Evolutionary conservation across 2,888 invertebrate species (phyloP), one percentile per base, ranked within the genome.

Genomic region (Coecobrya sp.): DNA sequence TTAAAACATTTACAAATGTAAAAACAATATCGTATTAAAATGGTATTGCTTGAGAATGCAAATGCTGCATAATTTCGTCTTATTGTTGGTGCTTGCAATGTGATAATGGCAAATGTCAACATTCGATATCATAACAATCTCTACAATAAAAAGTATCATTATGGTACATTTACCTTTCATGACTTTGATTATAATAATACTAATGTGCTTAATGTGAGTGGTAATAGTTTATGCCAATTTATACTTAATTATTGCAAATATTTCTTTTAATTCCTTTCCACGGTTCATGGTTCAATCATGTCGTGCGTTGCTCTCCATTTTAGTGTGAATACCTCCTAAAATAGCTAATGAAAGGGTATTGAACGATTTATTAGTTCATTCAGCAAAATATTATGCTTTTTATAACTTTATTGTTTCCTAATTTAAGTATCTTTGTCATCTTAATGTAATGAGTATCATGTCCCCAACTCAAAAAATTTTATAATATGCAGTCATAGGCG

Each of bases 281-380:
- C 4, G 10, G 10, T 42, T 42, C 42, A 42, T 42, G 42, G 5
- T 42, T 42, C 10, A 42, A 42, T 7, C 10, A 13, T 49, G 49
- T 49, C 49, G 13, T 49, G 3, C 11, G 13, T 49, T 36, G 36
- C 49, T 49, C 49, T 49, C 49, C 49, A 49, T 7, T 10, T 13
- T 7, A 49, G 13, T 49, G 11, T 49, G 49, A 13, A 13, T 55
- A 55, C 52, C 52, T 52, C 11, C 16, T 52, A 55, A 4, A 55
- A n/a, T 55, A 1, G 19, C 55, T 8, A 13, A 19, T 55, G 49
- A 13, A 16, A 55, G 55, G n/a, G 55, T 55, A 55, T 55, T 55
- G 55, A 16, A 55, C 55, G 55, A 55, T 55, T 55, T 55, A 55
- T 55, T 55, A 55, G 55, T n/a, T 55, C 19, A 13, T 55, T 55